A percentile compares a stretch with the other conserved stretches of the same genome.
Evolutionary conservation across 2,888 invertebrate species (phyloP).

Genomic region (Sarcophaga caerulescens): DNA sequence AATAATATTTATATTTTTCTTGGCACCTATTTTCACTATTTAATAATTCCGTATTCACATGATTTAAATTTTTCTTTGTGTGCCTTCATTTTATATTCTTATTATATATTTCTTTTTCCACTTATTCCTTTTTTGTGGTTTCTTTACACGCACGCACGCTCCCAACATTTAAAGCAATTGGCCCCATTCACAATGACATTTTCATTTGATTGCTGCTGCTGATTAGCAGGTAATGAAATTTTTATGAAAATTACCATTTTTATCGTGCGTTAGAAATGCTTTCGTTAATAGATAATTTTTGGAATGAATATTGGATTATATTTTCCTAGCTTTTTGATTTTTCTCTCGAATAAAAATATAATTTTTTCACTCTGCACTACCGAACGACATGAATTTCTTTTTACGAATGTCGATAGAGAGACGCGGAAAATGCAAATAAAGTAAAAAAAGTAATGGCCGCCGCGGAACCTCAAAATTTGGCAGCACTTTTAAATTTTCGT

Average conservation of each 20-base stretch:
- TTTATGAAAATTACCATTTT: conserved; percentile 64
- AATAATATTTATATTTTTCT: background rate
- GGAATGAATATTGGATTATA: conserved; percentile 64
- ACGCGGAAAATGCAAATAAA: conserved; percentile 74
- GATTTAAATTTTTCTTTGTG: background rate
- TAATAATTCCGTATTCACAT: background rate
- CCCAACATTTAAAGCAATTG: conserved; percentile 47
- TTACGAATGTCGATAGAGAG: conserved; percentile 78
- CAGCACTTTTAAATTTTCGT: conserved; percentile 62
- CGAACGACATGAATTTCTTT: conserved; percentile 76
- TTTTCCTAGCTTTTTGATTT: conserved; percentile 65
- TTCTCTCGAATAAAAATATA: conserved; percentile 33
- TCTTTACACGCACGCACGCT: conserved; percentile 68
- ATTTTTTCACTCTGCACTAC: conserved; percentile 69
- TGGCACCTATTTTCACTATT: background rate
- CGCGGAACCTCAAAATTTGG: conserved; percentile 30
- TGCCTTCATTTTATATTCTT: conserved; percentile 6
- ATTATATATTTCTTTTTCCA: conserved; percentile 5
- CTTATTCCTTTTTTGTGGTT: conserved; percentile 10
- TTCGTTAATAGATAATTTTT: conserved; percentile 40
- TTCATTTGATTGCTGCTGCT: conserved; percentile 52
- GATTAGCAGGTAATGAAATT: background rate
- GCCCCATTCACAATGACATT: conserved; percentile 59
- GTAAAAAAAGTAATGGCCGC: conserved; percentile 64
- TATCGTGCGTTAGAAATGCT: conserved; percentile 41